Evolutionary conservation across 2,113 vertebrate species (phyloP).

Genomic region (Catagonus wagneri): DNA sequence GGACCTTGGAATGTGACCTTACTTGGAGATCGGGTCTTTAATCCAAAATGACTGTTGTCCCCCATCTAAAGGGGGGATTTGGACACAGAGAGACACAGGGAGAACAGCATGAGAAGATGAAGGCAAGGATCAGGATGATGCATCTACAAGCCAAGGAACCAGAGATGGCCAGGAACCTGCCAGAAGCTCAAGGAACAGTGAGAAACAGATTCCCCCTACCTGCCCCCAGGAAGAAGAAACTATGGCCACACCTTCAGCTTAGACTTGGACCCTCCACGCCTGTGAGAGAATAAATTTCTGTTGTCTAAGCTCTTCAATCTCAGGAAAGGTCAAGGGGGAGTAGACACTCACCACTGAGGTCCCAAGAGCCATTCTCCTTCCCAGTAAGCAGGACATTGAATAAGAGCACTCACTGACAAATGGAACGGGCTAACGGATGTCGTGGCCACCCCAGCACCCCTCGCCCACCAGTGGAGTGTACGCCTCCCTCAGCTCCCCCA

Average conservation of each 20-base stretch:
- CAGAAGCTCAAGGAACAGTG: not conserved
- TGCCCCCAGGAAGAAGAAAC: not conserved
- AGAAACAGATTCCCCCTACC: not conserved
- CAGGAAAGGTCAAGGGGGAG: not conserved
- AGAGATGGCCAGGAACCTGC: not conserved
- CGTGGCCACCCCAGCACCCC: not conserved
- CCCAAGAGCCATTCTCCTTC: not conserved
- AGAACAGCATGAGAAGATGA: not conserved
- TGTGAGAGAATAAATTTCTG: not conserved
- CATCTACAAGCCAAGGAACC: not conserved
- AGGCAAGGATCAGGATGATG: not conserved
- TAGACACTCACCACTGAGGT: not conserved
- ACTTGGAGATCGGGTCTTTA: not conserved
- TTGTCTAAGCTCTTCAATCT: not conserved
- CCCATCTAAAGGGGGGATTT: not conserved
- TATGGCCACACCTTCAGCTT: fast-evolving
- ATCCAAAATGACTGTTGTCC: not conserved
- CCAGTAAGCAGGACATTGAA: not conserved
- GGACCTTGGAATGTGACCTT: not conserved
- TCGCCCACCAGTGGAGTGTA: not conserved
- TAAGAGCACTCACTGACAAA: not conserved
- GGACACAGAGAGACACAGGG: not conserved
- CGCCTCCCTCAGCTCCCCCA: too few relatives aligned
- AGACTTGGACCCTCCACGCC: not conserved
- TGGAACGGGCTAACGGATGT: not conserved